These are phyloP conservation scores for Cyclina sinensis DNA, from an alignment of 1,140 invertebrate species.

Conservation along the genomic window DNA sequence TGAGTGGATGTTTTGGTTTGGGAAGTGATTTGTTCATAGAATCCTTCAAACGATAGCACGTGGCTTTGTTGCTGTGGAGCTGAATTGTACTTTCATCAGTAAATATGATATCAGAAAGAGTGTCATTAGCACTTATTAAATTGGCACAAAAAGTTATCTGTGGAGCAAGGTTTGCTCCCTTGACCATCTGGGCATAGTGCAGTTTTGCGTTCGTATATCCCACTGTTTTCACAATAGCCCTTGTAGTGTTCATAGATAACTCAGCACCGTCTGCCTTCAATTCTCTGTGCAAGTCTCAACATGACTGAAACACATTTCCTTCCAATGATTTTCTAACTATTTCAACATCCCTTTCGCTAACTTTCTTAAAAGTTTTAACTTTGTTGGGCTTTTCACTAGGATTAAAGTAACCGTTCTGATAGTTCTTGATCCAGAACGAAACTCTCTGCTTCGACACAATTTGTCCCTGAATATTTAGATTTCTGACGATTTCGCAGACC, in stretches of 20 bases:
- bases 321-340: not conserved
- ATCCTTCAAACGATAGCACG: not conserved
- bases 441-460: not conserved
- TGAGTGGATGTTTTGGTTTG: constrained; percentile 59
- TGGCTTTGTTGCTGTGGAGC: constrained; percentile 24
- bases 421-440: not conserved
- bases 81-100: constrained; percentile 45
- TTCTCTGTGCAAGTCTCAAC: not conserved
- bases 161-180: constrained; percentile 7
- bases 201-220: constrained; percentile 1
- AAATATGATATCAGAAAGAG: constrained; percentile 40
- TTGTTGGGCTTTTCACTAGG: not conserved
- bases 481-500: not conserved
- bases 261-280: not conserved
- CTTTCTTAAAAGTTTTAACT: not conserved
- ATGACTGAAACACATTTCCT: not conserved
- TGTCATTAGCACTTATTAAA: not conserved
- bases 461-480: not conserved
- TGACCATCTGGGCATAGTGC: constrained; percentile 47
- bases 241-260: not conserved
- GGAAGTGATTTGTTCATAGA: not conserved
- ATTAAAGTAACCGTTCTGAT: not conserved
- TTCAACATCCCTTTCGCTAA: not conserved
- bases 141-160: constrained; percentile 24
- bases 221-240: not conserved